Base-by-base conservation (phyloP, 1,140 invertebrate genomes). In the Coelopa frigida region DNA sequence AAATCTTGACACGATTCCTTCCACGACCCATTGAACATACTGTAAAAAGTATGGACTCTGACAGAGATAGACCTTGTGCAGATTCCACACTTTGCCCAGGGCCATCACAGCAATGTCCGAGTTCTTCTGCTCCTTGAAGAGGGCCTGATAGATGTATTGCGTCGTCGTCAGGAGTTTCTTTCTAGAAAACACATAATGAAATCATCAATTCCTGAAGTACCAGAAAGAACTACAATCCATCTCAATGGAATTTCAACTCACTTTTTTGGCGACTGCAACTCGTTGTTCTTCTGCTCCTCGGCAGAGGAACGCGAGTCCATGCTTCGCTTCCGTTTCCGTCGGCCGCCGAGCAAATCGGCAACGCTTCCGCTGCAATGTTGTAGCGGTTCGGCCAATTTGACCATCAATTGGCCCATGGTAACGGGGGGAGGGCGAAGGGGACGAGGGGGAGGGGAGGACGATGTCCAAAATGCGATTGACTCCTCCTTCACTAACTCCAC, bases 11-110 rank as follows among this genome's bases (percentile, higher is more conserved):
- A 75, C 4, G 82, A 74, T 68, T 90, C 87, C 58, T 76, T 76
- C 87, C 87, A 90, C 10, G 80, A 78, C 5, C 86, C 86, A 58
- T 79, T 84, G 70, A 90, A 89, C 87, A 90, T 89, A 59, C 84
- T 87, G 11, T 78, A 75, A 71, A 89, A n/a, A 89, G 62, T 88
- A 89, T 3, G 83, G 83, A 58, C 84, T 87, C 78, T 89, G 84
- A 56, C 78, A 81, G 29, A 88, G 72, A 63, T 88, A 87, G 17
- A 88, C 77, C 74, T 85, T 87, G 62, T 89, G 87, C 17, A 89
- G 69, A 55, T 78, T 75, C 82, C 86, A 89, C 53, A 82, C 77
- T 66, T 78, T 78, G 24, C 79, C 82, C 29, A 87, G 62, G 50
- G 85, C 84, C 49, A 78, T 69, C 14, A 89, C 81, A 42, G 78